A percentile compares a stretch with the other conserved stretches of the same genome.
Conservation (phyloP, 2,797 vertebrate species). For the Hyperoplus immaculatus region DNA sequence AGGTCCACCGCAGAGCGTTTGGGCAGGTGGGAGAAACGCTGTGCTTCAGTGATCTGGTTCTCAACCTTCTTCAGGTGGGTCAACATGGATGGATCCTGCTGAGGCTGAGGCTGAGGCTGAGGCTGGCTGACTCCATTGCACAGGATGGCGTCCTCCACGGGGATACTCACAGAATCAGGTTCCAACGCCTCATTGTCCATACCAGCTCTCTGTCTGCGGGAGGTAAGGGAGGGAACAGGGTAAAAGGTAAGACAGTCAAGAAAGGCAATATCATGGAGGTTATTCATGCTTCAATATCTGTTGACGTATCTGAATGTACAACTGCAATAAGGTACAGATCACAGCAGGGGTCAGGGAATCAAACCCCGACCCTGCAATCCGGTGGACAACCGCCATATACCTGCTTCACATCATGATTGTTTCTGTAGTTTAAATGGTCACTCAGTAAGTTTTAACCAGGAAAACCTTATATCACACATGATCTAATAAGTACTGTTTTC, state of each 20-base stretch:
- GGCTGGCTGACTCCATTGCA: slow-evolving; percentile 68
- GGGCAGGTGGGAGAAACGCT: slow-evolving; percentile 92
- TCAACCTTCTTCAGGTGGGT: slow-evolving; percentile 79
- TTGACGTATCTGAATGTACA: slow-evolving; percentile 1
- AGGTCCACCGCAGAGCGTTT: slow-evolving; percentile 92
- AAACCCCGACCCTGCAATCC: not conserved
- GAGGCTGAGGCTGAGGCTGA: slow-evolving; percentile 54
- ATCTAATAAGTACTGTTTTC: not conserved
- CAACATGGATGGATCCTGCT: slow-evolving; percentile 68
- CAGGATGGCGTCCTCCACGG: slow-evolving; percentile 69
- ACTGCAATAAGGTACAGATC: not conserved
- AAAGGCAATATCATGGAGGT: not conserved
- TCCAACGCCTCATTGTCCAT: slow-evolving; percentile 80
- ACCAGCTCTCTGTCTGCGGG: slow-evolving; percentile 35
- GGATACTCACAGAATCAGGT: slow-evolving; percentile 66
- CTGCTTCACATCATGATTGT: not conserved
- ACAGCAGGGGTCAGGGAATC: too few species aligned
- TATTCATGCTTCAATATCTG: slow-evolving; percentile 17
- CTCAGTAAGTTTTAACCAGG: not conserved
- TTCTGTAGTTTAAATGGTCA: not conserved
- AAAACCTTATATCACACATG: not conserved
- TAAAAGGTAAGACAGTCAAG: slow-evolving; percentile 6
- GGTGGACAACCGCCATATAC: not conserved
- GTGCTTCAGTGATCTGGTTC: slow-evolving; percentile 79
- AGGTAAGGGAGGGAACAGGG: not conserved